Base-by-base conservation (phyloP, 37 sponge, comb jelly and placozoan species). In the Halisarca cf. caerulea region DNA sequence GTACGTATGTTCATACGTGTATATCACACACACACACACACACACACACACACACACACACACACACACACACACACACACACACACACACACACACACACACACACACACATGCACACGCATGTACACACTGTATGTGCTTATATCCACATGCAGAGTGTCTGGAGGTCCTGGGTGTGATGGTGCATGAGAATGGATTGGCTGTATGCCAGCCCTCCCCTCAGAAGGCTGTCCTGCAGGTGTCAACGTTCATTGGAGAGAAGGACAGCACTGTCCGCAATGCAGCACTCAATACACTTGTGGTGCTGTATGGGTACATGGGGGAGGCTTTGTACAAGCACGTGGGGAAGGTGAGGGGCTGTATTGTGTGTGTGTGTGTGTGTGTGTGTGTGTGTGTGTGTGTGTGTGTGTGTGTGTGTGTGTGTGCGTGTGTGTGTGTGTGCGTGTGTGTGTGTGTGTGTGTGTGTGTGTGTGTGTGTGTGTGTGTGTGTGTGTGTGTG, bases 261-360 rank as follows among this genome's bases (percentile, higher is more conserved):
- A 58, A 92, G 41, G 97, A 96, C 89, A 94, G 87, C 55, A 68
- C 85, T 45, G 95, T 95, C 42, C 86, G 97, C 27, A 89, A 88
- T 28, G 96, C 96, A 25, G 98, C 98, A 37, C 92, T 98, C 88
- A 98, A 93, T 80, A 82, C 93, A 18, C 82, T 95, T 79, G 96
- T 95, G 6, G 88, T 88, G 21, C 87, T 95, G 30, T 95, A 94
- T 73, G 85, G 81, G 23, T 81, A 93, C 80, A 82, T 91, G 59
- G 98, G 96, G 71, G 94, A 98, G 0, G 79, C 62, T 0, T 81
- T 98, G 33, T 92, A 89, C 82, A 98, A 98, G 59, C 86, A 81
- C 36, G 87, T 89, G 0, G 83, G 90, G 0, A 79, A 92, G 82
- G 93, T 92, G 33, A 80, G 80, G 7, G 7, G 6, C 7, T 30